These are phyloP conservation scores for Iphiclides podalirius DNA, from an alignment of 2,888 invertebrate genomes.

Conservation along the genomic window DNA sequence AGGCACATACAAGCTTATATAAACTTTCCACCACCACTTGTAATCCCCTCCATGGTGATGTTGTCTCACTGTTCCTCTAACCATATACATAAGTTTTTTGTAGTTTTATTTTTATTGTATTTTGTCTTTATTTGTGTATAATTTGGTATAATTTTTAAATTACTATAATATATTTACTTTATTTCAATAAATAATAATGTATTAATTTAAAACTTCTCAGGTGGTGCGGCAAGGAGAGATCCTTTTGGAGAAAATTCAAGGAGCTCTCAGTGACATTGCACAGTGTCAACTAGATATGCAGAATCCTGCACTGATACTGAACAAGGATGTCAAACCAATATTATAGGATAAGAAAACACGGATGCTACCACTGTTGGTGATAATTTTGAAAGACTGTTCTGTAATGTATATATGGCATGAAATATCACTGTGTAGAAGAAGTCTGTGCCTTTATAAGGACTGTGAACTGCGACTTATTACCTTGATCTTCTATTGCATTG, in stretches of 20 bases:
- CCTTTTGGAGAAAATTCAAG: slow-evolving; percentile 92
- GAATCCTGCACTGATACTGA: slow-evolving; percentile 78
- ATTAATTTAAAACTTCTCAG: slow-evolving; percentile 39
- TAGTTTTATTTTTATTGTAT: too few relatives aligned
- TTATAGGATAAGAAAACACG: slow-evolving; percentile 52
- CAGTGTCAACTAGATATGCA: slow-evolving; percentile 95
- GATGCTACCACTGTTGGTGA: slow-evolving; percentile 34
- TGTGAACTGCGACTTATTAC: background rate
- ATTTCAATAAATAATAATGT: too few relatives aligned
- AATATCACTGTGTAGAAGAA: background rate
- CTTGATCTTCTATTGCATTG: too few relatives aligned
- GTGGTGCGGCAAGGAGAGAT: slow-evolving; percentile 93
- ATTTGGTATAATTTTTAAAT: too few relatives aligned
- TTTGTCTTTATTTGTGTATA: too few relatives aligned
- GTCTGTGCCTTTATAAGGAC: slow-evolving; percentile 1
- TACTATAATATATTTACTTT: too few relatives aligned
- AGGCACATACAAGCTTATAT: too few relatives aligned
- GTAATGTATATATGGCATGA: background rate
- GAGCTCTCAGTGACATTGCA: slow-evolving; percentile 94
- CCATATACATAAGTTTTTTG: too few relatives aligned
- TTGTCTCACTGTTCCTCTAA: too few relatives aligned
- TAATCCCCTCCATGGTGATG: too few relatives aligned
- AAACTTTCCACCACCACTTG: too few relatives aligned
- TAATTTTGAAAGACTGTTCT: slow-evolving; percentile 13
- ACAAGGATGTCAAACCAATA: slow-evolving; percentile 63